phyloP scores from a whole-genome alignment of 2,888 invertebrate species.

The Drosophila neotestacea region DNA sequence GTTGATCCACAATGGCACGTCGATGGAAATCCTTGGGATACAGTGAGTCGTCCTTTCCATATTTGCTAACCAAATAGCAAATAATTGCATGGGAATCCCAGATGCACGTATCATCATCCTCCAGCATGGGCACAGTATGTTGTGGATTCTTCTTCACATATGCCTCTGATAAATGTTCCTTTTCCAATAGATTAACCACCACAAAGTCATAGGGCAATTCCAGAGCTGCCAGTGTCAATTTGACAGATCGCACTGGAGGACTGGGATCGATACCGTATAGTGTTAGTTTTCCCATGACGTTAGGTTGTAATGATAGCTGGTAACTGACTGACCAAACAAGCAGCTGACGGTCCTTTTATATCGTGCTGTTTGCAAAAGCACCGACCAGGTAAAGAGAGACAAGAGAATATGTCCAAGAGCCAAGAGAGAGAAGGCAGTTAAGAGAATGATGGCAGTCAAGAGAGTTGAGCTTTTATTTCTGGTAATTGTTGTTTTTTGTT shows the following conservation, averaged over 20 bases:
- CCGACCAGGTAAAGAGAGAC: neutral
- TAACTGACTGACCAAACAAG: constrained; percentile 9
- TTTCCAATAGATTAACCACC: constrained; percentile 44
- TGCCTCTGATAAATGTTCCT: constrained; percentile 63
- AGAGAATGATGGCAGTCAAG: neutral
- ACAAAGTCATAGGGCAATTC: constrained; percentile 85
- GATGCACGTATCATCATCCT: constrained; percentile 72
- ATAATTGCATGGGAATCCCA: constrained; percentile 83
- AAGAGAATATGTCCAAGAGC: neutral
- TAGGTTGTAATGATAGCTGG: neutral
- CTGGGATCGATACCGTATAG: constrained; percentile 84
- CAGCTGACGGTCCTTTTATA: neutral
- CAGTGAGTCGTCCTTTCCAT: constrained; percentile 71
- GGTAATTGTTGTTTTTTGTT: neutral
- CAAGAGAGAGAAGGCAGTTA: neutral
- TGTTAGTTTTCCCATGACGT: constrained; percentile 57
- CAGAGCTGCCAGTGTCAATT: constrained; percentile 88
- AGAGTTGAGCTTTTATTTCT: neutral
- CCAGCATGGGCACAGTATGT: constrained; percentile 80
- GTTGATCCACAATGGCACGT: constrained; percentile 71
- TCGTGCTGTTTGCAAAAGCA: neutral
- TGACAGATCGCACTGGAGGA: constrained; percentile 88
- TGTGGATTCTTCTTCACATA: constrained; percentile 81
- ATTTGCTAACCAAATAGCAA: constrained; percentile 79
- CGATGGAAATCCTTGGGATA: constrained; percentile 78